Evolutionary conservation across 2,797 vertebrate genomes (phyloP).

Genomic region (Rhynchonycteris naso): DNA sequence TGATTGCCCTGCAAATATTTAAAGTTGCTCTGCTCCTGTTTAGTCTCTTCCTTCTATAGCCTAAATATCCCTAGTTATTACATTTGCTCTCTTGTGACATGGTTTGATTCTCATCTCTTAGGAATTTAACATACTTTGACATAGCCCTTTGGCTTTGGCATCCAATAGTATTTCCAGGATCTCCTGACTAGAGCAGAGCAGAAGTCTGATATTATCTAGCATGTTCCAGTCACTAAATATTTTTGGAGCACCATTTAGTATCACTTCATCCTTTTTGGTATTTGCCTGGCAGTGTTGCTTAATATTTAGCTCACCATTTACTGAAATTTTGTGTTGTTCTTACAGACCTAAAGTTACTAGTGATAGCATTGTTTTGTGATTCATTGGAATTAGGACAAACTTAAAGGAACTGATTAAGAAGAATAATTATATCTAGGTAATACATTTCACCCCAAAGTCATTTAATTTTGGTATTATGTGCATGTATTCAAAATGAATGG

Average conservation of each 20-base stretch:
- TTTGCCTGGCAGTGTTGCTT: slow-evolving; percentile 13
- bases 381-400: neutral
- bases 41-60: slow-evolving; percentile 4
- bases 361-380: slow-evolving; percentile 33
- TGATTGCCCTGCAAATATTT: neutral
- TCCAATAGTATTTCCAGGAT: neutral
- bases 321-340: slow-evolving; percentile 29
- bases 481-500: slow-evolving; percentile 6
- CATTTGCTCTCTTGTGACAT: neutral
- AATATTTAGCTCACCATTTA: slow-evolving; percentile 24
- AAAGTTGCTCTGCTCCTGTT: neutral
- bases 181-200: slow-evolving; percentile 3
- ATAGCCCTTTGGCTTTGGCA: neutral
- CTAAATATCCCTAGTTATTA: neutral
- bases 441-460: slow-evolving; percentile 36
- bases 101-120: neutral
- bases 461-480: slow-evolving; percentile 51
- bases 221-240: slow-evolving; percentile 24
- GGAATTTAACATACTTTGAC: slow-evolving; percentile 39
- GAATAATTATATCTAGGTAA: slow-evolving; percentile 40
- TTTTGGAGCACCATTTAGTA: slow-evolving; percentile 39
- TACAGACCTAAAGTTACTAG: slow-evolving; percentile 36
- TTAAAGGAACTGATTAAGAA: slow-evolving; percentile 35
- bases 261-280: slow-evolving; percentile 16
- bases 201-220: slow-evolving; percentile 18